Percentiles rank a stretch among this genome's conserved stretches.
Evolutionary conservation across 2,797 vertebrate genomes (phyloP).

Genomic region (Steatocranus sp.): DNA sequence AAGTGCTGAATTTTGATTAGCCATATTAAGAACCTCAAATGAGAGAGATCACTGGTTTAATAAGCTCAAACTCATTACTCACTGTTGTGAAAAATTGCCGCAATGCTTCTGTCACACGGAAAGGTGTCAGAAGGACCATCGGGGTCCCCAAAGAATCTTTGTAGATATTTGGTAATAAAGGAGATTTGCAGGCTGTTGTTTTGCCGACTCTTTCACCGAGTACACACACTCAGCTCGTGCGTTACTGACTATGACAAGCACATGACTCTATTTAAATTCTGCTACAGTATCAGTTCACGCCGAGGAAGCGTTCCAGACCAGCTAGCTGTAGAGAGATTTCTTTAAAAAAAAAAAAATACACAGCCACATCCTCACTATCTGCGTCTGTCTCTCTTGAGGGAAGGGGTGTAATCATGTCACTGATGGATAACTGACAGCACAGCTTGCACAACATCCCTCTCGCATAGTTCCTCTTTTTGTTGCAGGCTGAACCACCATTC

Average conservation of each 20-base stretch:
- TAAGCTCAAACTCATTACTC: slow-evolving; percentile 19
- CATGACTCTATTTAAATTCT: slow-evolving; percentile 37
- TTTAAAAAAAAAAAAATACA: not conserved
- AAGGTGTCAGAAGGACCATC: not conserved
- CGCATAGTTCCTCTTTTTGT: slow-evolving; percentile 23
- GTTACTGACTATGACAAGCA: slow-evolving; percentile 22
- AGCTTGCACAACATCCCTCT: slow-evolving; percentile 44
- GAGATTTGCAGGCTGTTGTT: slow-evolving; percentile 2
- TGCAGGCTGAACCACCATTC: slow-evolving; percentile 16
- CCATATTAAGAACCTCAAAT: slow-evolving; percentile 13
- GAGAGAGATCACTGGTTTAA: slow-evolving; percentile 31
- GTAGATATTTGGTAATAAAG: slow-evolving; percentile 17
- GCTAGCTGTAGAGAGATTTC: slow-evolving; percentile 9
- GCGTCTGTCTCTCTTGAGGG: slow-evolving; percentile 23
- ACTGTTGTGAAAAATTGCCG: not conserved
- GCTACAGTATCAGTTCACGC: slow-evolving; percentile 18
- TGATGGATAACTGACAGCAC: slow-evolving; percentile 65
- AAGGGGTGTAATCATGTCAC: slow-evolving; percentile 54
- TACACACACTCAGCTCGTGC: not conserved
- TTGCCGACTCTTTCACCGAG: not conserved
- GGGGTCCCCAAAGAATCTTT: slow-evolving; percentile 12
- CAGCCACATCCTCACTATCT: slow-evolving; percentile 34
- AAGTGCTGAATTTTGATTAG: slow-evolving; percentile 48
- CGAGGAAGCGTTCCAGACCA: slow-evolving; percentile 17
- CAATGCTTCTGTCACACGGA: not conserved